Evolutionary conservation across 2,797 vertebrate genomes (phyloP).

Genomic region (Gambusia yucatana): DNA sequence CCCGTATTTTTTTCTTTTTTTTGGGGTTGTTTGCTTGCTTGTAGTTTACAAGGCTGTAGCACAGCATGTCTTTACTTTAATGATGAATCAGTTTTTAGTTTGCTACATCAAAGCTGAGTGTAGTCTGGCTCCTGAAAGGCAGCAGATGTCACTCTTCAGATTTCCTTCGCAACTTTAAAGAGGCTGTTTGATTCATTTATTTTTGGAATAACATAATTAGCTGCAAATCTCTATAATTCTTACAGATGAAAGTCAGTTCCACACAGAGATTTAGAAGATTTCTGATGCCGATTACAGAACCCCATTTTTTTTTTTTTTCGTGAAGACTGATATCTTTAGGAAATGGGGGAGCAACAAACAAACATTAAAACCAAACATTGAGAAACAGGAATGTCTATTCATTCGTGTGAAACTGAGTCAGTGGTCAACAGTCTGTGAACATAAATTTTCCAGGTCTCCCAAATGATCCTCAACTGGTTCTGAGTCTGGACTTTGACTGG

Average conservation of each 20-base stretch:
- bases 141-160: slow-evolving; percentile 58
- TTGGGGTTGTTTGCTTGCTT: slow-evolving; percentile 7
- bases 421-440: neutral
- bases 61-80: slow-evolving; percentile 55
- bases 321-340: neutral
- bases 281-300: neutral
- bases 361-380: neutral
- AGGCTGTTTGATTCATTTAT: slow-evolving; percentile 26
- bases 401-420: neutral
- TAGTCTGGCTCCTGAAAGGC: slow-evolving; percentile 52
- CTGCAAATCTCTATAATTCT: slow-evolving; percentile 7
- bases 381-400: neutral
- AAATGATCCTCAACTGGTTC: neutral
- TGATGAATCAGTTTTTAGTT: slow-evolving; percentile 53
- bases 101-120: slow-evolving; percentile 63
- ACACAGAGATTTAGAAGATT: neutral
- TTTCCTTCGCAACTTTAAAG: slow-evolving; percentile 28
- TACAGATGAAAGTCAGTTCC: neutral
- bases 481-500: neutral
- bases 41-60: slow-evolving; percentile 47
- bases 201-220: slow-evolving; percentile 9
- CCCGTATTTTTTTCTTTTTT: slow-evolving; percentile 25
- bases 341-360: neutral
- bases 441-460: neutral
- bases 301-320: neutral